Evolutionary conservation across 2,797 vertebrate species (phyloP).

Genomic region (Pyrrhura leucotis): DNA sequence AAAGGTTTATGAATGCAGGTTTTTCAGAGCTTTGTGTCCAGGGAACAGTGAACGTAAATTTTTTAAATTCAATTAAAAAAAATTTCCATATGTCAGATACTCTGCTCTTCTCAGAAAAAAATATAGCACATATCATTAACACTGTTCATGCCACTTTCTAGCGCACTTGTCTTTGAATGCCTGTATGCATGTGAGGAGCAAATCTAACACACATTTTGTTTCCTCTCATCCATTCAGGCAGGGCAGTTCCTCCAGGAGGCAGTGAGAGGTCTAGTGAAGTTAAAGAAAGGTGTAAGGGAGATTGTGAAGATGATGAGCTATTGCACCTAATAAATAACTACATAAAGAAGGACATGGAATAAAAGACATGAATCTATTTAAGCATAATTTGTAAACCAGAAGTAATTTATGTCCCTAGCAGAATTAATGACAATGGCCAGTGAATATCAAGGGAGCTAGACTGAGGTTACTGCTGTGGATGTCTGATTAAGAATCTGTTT

Average conservation of each 20-base stretch:
- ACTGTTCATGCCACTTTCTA: not conserved
- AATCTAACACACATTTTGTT: not conserved
- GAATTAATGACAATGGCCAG: not conserved
- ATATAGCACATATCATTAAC: not conserved
- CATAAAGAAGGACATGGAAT: not conserved
- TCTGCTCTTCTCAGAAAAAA: not conserved
- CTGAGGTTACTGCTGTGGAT: not conserved
- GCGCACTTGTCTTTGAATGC: accelerated
- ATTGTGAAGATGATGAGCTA: not conserved
- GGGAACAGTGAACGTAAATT: not conserved
- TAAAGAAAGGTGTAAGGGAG: not conserved
- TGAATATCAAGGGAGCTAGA: not conserved
- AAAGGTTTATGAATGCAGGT: not conserved
- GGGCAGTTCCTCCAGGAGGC: not conserved
- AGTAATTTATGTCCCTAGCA: not conserved
- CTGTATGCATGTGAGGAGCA: not conserved
- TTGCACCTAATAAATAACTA: constrained; percentile 35
- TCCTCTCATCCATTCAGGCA: not conserved
- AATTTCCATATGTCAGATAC: not conserved
- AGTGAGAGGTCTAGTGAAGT: not conserved
- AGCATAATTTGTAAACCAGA: not conserved
- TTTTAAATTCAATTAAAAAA: not conserved
- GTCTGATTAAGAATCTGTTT: not conserved
- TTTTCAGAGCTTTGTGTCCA: not conserved
- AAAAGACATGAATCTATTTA: constrained; percentile 1